phyloP scores from a whole-genome alignment of 1,140 invertebrate genomes.

The Trichoplusia ni region DNA sequence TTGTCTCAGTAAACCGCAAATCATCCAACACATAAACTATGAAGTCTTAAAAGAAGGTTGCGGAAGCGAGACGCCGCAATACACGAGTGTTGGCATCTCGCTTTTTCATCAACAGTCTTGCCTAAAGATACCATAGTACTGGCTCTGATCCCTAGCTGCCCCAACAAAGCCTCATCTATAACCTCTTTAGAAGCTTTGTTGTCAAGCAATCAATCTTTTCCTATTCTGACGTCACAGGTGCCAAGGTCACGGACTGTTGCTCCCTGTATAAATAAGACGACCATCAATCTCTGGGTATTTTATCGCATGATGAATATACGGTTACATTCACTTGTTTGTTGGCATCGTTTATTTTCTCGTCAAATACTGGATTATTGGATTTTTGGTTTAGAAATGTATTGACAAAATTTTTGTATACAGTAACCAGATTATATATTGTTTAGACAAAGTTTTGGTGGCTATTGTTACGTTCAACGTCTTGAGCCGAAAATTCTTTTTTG shows the following conservation, averaged over 20 bases:
- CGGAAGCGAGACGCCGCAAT: no score
- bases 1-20: constrained; percentile 2
- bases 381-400: neutral
- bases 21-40: no score
- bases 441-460: no score
- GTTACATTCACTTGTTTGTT: no score
- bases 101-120: no score
- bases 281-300: constrained; percentile 3
- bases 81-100: no score
- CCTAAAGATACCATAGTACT: neutral
- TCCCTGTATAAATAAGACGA: neutral
- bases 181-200: constrained; percentile 17
- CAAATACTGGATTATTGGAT: neutral
- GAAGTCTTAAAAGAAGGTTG: no score
- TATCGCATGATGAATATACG: neutral
- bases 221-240: constrained; percentile 20
- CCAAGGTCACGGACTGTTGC: constrained; percentile 22
- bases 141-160: neutral
- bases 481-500: no score
- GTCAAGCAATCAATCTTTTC: constrained; percentile 15
- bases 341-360: constrained; percentile 3
- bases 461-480: no score
- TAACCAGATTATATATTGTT: neutral
- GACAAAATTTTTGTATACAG: neutral
- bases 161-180: constrained; percentile 16